Percentiles rank a stretch among this genome's conserved stretches.
phyloP scores from a whole-genome alignment of 2,113 vertebrate species.

The Heptranchias perlo region DNA sequence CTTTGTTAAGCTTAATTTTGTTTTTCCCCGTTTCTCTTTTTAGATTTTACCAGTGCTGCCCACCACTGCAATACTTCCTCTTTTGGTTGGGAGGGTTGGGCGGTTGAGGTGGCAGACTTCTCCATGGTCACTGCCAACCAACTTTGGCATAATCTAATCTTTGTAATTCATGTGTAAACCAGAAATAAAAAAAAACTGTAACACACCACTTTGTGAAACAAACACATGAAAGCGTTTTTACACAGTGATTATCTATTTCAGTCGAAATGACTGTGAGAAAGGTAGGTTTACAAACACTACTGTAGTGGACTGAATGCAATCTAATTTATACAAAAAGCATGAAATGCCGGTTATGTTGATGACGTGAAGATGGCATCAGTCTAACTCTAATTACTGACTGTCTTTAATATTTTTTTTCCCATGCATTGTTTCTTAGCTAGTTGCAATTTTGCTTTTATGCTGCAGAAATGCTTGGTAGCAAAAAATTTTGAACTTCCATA shows the following conservation, averaged over 20 bases:
- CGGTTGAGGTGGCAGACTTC: neutral
- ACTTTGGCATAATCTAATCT: neutral
- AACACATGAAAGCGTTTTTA: neutral
- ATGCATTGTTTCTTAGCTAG: neutral
- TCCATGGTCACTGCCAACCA: neutral
- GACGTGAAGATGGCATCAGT: neutral
- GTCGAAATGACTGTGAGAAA: neutral
- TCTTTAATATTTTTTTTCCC: neutral
- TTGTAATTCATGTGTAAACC: neutral
- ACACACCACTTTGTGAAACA: neutral
- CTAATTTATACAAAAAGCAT: neutral
- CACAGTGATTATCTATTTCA: neutral
- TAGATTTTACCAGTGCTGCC: neutral
- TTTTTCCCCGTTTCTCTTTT: constrained; percentile 20
- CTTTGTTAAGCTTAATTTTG: neutral
- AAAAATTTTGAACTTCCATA: neutral
- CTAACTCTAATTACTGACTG: neutral
- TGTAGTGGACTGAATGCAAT: neutral
- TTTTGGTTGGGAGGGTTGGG: neutral
- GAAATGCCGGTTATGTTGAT: neutral
- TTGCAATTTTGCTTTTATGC: neutral
- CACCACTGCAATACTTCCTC: constrained; percentile 21
- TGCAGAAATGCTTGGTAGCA: neutral
- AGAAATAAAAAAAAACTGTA: neutral
- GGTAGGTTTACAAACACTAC: neutral